Conservation (phyloP, 2,888 invertebrate species). For the Lasioglossum pauxillum region DNA sequence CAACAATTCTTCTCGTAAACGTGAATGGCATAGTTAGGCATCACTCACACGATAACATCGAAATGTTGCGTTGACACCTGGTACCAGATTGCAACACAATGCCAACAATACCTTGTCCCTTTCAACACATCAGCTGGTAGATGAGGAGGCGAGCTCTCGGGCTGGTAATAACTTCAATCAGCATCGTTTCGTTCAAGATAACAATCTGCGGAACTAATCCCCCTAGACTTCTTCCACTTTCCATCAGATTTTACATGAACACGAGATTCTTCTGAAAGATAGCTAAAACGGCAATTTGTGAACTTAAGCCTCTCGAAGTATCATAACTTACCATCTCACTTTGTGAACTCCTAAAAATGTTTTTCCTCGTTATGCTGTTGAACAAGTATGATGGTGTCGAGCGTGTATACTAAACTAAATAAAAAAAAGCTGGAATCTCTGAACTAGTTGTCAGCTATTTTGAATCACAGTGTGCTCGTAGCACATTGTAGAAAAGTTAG, state of each 20-base stretch:
- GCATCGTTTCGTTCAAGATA: not conserved
- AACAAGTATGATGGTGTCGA: too few species aligned
- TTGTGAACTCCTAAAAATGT: not conserved
- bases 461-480: not conserved
- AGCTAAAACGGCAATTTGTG: not conserved
- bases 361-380: not conserved
- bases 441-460: not conserved
- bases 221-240: not conserved
- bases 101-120: conserved; percentile 27
- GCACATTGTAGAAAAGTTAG: not conserved
- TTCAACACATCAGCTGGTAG: conserved; percentile 18
- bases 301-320: not conserved
- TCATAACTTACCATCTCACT: not conserved
- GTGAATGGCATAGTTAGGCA: conserved; percentile 12
- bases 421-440: too few species aligned
- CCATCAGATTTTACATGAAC: not conserved
- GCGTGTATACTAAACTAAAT: too few species aligned
- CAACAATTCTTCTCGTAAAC: not conserved
- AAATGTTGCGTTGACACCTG: conserved; percentile 11
- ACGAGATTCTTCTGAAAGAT: not conserved
- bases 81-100: conserved; percentile 26
- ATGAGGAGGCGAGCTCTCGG: not conserved
- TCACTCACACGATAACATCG: conserved; percentile 37
- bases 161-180: not conserved
- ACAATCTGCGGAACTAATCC: conserved; percentile 6